These are phyloP conservation scores for Lamprotornis superbus DNA, from an alignment of 2,113 vertebrate species.

Conservation along the genomic window DNA sequence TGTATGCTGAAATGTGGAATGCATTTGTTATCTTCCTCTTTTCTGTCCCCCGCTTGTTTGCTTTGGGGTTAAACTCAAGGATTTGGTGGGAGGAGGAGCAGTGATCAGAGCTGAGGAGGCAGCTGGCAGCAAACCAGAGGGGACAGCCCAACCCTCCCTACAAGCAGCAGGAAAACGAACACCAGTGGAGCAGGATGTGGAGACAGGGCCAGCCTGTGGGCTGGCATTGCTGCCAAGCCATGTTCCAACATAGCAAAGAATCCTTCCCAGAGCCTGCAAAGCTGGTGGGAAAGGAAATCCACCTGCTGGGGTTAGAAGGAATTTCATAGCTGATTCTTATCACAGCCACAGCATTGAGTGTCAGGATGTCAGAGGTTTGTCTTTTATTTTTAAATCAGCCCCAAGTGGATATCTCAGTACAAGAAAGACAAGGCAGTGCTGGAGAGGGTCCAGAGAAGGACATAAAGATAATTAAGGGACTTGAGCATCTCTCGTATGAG, in stretches of 20 bases:
- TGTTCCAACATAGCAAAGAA: neutral
- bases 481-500: neutral
- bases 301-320: neutral
- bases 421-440: neutral
- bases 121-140: neutral
- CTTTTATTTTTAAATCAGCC: neutral
- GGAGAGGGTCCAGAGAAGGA: neutral
- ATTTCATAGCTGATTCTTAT: neutral
- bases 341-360: neutral
- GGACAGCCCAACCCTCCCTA: neutral
- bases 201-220: rapidly evolving
- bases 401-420: neutral
- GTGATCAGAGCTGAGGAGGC: neutral
- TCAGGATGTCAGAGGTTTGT: neutral
- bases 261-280: neutral
- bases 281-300: neutral
- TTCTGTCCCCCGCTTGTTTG: neutral
- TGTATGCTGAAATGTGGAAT: neutral
- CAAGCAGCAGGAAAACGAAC: neutral
- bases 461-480: neutral
- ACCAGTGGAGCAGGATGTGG: neutral
- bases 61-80: neutral
- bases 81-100: neutral
- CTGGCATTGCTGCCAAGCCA: neutral
- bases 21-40: neutral